Evolutionary conservation across 2,113 vertebrate genomes (phyloP).

Genomic region (Nicator chloris): DNA sequence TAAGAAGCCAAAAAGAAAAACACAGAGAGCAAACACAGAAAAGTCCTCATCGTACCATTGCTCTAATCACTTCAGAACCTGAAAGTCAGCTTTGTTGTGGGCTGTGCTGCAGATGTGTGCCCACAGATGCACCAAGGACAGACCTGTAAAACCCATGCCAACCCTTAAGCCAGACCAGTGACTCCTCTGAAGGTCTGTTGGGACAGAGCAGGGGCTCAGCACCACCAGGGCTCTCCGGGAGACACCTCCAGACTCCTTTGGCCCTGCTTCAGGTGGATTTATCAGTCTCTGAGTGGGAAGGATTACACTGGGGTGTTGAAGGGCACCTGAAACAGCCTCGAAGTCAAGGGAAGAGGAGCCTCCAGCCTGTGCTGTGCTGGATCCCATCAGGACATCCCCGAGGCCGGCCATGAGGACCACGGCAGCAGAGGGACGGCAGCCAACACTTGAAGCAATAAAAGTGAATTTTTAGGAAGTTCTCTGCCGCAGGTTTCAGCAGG

Average conservation of each 20-base stretch:
- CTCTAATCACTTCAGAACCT: background rate
- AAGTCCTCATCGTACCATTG: background rate
- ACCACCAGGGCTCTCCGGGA: rapidly evolving
- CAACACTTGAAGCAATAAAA: background rate
- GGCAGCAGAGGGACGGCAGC: background rate
- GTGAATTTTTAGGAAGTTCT: background rate
- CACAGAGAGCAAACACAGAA: background rate
- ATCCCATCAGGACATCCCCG: background rate
- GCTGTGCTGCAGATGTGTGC: background rate
- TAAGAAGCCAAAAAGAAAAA: background rate
- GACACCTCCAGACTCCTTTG: background rate
- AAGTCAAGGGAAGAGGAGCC: background rate
- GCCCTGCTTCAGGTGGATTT: background rate
- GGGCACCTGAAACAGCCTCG: background rate
- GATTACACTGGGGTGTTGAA: background rate
- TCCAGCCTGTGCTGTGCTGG: background rate
- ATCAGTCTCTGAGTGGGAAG: background rate
- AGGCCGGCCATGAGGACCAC: rapidly evolving
- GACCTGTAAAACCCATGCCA: background rate
- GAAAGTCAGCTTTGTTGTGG: background rate
- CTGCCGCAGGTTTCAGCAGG: background rate
- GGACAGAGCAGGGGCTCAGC: background rate
- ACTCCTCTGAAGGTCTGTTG: background rate
- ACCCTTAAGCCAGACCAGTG: background rate
- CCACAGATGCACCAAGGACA: background rate